Conservation (phyloP, 2,888 invertebrate species). For the Thyatira batis region DNA sequence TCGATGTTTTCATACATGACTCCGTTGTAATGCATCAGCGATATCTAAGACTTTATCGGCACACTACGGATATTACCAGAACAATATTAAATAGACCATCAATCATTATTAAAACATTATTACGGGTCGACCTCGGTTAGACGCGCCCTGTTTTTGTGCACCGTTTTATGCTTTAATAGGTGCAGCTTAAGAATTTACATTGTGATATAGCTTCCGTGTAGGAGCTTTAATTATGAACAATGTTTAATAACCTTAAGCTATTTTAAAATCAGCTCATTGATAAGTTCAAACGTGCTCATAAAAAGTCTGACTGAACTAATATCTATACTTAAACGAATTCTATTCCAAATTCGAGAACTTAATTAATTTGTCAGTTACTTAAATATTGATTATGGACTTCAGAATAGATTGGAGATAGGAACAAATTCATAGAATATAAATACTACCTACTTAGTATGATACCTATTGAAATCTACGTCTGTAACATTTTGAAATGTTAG, state of each 20-base stretch:
- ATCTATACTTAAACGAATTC: too few relatives aligned
- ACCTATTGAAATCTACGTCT: too few relatives aligned
- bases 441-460: too few relatives aligned
- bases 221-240: background rate
- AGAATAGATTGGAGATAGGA: too few relatives aligned
- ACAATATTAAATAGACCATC: constrained; percentile 19
- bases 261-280: background rate
- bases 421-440: too few relatives aligned
- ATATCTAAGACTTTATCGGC: background rate
- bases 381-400: too few relatives aligned
- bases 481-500: too few relatives aligned
- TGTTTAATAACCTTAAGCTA: background rate
- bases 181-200: constrained; percentile 13
- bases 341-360: too few relatives aligned
- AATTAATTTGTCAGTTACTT: too few relatives aligned
- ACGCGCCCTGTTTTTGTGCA: constrained; percentile 33
- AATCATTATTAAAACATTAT: constrained; percentile 41
- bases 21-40: background rate
- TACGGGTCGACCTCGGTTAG: constrained; percentile 30
- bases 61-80: background rate
- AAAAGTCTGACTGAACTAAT: background rate
- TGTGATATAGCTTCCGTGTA: constrained; percentile 5
- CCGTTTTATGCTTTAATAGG: constrained; percentile 28
- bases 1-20: background rate
- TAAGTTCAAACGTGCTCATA: background rate